Base-by-base conservation (phyloP, 2,888 invertebrate species). In the Amiota minor region DNA sequence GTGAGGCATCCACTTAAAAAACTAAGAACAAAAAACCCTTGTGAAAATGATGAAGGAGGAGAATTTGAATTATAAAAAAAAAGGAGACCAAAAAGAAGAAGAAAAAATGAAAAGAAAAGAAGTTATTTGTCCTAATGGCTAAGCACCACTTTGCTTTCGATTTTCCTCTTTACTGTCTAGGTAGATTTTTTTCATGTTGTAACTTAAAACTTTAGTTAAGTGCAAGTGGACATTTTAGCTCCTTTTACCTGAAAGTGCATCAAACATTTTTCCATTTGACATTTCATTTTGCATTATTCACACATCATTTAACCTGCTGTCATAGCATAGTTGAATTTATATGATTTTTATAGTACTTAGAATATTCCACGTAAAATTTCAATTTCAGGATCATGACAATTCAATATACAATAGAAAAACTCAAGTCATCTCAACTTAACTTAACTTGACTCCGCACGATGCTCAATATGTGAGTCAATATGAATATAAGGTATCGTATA, bases 101-200 rank as follows among this genome's bases (percentile, higher is more conserved):
- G n/a, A n/a, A 35, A 6, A 35, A 6, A 6, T 35, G 35, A 35
- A 35, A 35, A 35, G 35, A 35, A 35, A 35, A 35, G 35, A 35
- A 35, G 35, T 35, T 35, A 6, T 35, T 47, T 46, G n/a, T 46
- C 53, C 72, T 75, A 82, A 78, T 79, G 82, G 78, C 76, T 75
- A 64, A 73, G 74, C 74, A 56, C 74, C 75, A 65, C 70, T 76
- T 72, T 47, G 76, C 75, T 75, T 71, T 49, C 50, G 62, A n/a
- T n/a, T 74, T 73, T 77, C 46, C 18, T 72, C 76, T 74, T 71
- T 71, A 70, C 62, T 59, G 47, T 16, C 50, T 73, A 72, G 47
- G 45, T 61, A 53, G n/a, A n/a, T n/a, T n/a, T n/a, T 23, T 77
- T 68, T 71, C 23, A 20, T 14, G 4, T 12, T n/a, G 53, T 12